Evolutionary conservation across 2,797 vertebrate genomes (phyloP).

Genomic region (Anas bernieri): DNA sequence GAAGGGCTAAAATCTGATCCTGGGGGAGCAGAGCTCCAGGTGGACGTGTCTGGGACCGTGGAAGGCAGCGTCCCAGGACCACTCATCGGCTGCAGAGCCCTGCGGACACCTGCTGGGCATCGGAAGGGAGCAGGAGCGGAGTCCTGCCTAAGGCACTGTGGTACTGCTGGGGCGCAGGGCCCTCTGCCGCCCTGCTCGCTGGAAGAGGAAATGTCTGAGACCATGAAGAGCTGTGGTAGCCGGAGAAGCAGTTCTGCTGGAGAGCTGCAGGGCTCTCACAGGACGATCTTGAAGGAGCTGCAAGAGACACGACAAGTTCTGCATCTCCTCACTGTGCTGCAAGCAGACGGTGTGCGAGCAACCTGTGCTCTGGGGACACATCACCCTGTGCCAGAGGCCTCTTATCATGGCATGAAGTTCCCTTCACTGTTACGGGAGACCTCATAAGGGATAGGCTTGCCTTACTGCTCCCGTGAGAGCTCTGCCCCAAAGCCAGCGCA

Average conservation of each 20-base stretch:
- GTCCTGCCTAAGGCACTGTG: background rate
- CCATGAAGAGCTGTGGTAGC: background rate
- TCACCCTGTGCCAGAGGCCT: fast-evolving
- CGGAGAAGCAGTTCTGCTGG: background rate
- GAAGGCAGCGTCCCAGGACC: background rate
- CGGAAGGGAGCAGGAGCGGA: background rate
- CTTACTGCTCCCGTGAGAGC: background rate
- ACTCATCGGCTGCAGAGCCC: background rate
- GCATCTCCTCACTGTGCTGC: background rate
- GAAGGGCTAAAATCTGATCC: background rate
- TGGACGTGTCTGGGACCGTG: background rate
- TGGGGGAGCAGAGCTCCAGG: background rate
- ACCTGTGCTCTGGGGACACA: fast-evolving
- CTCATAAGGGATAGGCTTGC: background rate
- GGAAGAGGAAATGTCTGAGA: background rate
- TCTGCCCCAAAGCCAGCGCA: background rate
- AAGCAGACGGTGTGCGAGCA: fast-evolving
- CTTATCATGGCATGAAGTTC: background rate
- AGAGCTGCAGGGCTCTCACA: slow-evolving; percentile 77
- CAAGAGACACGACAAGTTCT: background rate
- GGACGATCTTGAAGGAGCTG: slow-evolving; percentile 97
- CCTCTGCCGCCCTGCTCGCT: background rate
- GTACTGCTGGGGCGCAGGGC: background rate
- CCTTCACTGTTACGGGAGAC: fast-evolving
- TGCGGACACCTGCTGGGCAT: background rate